A percentile compares a stretch with the other conserved stretches of the same genome.
phyloP scores from a whole-genome alignment of 2,113 vertebrate species.

The Oreocharis arfaki region DNA sequence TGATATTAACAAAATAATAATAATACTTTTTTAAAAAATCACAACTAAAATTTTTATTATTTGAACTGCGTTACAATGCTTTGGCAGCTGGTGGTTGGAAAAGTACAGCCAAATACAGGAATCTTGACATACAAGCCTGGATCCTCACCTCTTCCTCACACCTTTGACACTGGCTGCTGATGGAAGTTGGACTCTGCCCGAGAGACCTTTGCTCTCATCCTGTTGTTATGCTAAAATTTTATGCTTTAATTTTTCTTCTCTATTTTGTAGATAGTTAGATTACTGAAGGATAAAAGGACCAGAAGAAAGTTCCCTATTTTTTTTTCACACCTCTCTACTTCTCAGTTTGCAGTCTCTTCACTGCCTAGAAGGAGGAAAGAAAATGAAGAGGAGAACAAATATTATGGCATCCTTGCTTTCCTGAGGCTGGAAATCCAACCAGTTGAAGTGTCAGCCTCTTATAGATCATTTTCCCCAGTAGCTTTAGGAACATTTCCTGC shows the following conservation, averaged over 20 bases:
- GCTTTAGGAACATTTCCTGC: neutral
- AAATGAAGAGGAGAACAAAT: neutral
- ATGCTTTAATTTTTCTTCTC: neutral
- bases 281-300: neutral
- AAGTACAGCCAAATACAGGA: neutral
- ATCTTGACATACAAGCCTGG: neutral
- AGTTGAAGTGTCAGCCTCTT: neutral
- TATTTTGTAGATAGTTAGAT: neutral
- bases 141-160: neutral
- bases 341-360: neutral
- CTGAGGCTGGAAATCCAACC: neutral
- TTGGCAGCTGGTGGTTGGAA: neutral
- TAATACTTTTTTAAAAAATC: neutral
- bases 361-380: neutral
- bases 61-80: neutral
- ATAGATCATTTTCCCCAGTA: neutral
- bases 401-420: neutral
- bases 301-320: neutral
- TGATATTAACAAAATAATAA: neutral
- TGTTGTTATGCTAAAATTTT: neutral
- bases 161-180: neutral
- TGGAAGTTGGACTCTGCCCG: neutral
- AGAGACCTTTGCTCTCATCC: neutral
- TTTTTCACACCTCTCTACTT: neutral
- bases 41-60: neutral